These are phyloP conservation scores for Chalcis sispes DNA, from an alignment of 2,888 invertebrate genomes.

Conservation along the genomic window DNA sequence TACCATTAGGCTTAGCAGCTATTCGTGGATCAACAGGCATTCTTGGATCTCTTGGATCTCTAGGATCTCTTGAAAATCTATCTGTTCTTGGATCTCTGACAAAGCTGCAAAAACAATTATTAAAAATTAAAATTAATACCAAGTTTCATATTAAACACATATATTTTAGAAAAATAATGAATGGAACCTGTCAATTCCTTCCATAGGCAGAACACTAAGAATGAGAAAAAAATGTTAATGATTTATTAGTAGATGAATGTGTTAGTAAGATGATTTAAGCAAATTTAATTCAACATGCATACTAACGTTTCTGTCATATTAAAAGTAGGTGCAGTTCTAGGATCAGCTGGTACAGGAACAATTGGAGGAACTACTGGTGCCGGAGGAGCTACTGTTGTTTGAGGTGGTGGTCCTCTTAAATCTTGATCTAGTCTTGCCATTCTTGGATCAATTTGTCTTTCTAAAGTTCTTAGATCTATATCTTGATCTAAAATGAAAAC, in stretches of 20 bases:
- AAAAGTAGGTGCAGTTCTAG: conserved; percentile 68
- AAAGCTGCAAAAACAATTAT: conserved; percentile 62
- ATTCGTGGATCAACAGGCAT: conserved; percentile 83
- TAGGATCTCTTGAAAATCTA: conserved; percentile 71
- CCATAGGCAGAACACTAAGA: conserved; percentile 73
- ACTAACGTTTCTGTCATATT: conserved; percentile 71
- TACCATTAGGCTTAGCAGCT: conserved; percentile 76
- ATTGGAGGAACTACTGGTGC: conserved; percentile 63
- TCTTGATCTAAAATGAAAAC: conserved; percentile 77
- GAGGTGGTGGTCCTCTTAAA: conserved; percentile 80
- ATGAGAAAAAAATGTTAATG: conserved; percentile 54
- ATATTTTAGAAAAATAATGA: conserved; percentile 33
- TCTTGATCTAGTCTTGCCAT: conserved; percentile 84
- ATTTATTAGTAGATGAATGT: conserved; percentile 40
- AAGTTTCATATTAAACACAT: conserved; percentile 49
- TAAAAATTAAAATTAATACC: conserved; percentile 32
- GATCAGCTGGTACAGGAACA: conserved; percentile 61
- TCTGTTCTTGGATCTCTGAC: conserved; percentile 72
- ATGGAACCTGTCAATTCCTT: conserved; percentile 73
- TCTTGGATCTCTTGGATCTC: conserved; percentile 77
- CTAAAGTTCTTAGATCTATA: conserved; percentile 79
- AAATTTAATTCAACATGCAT: conserved; percentile 11
- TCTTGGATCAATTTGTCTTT: conserved; percentile 78
- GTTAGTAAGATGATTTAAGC: conserved; percentile 38
- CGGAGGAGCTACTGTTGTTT: conserved; percentile 62